phyloP scores from a whole-genome alignment of 2,888 invertebrate species.

The Andrena bucephala region DNA sequence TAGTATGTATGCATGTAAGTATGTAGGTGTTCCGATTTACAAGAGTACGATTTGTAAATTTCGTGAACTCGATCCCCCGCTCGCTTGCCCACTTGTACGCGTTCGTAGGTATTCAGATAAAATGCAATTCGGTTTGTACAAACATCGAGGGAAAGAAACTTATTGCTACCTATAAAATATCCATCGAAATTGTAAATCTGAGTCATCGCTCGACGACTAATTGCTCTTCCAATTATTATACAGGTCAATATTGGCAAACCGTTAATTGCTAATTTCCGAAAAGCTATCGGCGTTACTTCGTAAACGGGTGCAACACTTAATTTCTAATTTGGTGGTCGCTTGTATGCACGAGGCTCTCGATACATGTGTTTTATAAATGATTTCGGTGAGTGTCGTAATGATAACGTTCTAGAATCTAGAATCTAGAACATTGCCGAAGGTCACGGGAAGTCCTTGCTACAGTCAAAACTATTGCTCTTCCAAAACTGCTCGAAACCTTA shows the following conservation, averaged over 20 bases:
- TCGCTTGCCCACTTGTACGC: background rate
- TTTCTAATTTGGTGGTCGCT: conserved; percentile 16
- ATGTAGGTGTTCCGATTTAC: background rate
- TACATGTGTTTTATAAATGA: conserved; percentile 1
- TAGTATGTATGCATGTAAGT: too few relatives aligned
- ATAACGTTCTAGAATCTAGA: background rate
- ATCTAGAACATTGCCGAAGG: background rate
- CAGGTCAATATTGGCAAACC: background rate
- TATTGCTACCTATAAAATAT: background rate
- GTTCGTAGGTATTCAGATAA: background rate
- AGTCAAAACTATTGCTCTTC: background rate
- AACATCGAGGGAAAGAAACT: background rate
- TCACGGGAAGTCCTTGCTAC: too few relatives aligned
- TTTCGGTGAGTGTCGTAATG: background rate
- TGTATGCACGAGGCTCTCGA: background rate
- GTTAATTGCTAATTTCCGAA: background rate
- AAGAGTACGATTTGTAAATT: background rate
- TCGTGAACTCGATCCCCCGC: background rate
- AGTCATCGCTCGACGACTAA: too few relatives aligned
- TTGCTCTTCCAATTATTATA: background rate
- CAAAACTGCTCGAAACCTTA: too few relatives aligned
- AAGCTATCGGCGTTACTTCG: conserved; percentile 1
- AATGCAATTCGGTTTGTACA: background rate
- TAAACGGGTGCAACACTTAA: conserved; percentile 13
- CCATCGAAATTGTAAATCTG: background rate